Evolutionary conservation across 2,797 vertebrate genomes (phyloP).

Genomic region (Sorex maritimensis): DNA sequence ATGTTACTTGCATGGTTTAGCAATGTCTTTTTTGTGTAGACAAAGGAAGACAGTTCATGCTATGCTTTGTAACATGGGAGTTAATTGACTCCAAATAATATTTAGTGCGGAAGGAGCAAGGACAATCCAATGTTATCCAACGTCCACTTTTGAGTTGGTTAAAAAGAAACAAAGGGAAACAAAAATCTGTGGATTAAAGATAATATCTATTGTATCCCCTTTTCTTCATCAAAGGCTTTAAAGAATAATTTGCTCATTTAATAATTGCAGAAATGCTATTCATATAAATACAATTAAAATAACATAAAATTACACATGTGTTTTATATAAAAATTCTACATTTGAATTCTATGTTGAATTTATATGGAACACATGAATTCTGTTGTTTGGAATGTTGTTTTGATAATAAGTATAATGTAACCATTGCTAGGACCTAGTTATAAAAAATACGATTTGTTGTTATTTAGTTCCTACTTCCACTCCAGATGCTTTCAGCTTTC

Average conservation of each 20-base stretch:
- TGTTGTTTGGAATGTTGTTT: constrained; percentile 18
- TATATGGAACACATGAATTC: neutral
- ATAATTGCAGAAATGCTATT: no score
- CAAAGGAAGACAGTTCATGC: no score
- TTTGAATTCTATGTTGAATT: no score
- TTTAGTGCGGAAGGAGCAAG: no score
- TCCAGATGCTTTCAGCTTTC: neutral
- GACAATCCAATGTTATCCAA: no score
- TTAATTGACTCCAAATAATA: no score
- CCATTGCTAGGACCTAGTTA: neutral
- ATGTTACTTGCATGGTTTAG: no score
- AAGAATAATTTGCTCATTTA: neutral
- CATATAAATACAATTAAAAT: no score
- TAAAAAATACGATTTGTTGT: neutral
- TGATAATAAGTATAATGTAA: neutral
- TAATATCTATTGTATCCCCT: constrained; percentile 55
- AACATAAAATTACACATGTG: neutral
- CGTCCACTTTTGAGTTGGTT: no score
- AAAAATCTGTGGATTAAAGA: neutral
- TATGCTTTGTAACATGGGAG: no score
- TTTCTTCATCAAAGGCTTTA: constrained; percentile 46
- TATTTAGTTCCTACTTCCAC: neutral
- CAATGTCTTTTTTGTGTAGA: no score
- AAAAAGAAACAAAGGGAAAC: no score
- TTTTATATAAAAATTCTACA: neutral